phyloP scores from a whole-genome alignment of 2,888 invertebrate genomes.

The Scaptomyza polygonia region DNA sequence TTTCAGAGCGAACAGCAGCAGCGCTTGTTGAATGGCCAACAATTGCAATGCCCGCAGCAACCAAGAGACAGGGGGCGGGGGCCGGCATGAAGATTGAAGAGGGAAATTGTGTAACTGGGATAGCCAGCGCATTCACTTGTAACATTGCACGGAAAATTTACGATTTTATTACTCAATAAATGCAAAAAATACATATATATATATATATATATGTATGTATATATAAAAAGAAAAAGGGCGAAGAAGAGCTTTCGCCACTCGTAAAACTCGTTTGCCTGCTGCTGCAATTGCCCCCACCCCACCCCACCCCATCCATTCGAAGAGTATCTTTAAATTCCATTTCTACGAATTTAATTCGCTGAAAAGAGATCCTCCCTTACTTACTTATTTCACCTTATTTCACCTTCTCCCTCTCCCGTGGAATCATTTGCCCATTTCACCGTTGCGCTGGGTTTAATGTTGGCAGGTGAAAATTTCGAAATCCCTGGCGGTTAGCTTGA shows the following conservation, averaged over 20 bases:
- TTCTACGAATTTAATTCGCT: constrained; percentile 45
- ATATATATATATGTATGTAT: no score
- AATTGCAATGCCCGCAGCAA: constrained; percentile 57
- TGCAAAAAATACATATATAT: no score
- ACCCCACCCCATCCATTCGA: neutral
- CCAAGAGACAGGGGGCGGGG: neutral
- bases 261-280: constrained; percentile 52
- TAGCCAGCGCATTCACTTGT: constrained; percentile 62
- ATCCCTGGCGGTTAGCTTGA: constrained; percentile 70
- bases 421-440: neutral
- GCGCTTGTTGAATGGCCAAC: constrained; percentile 70
- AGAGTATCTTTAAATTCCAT: constrained; percentile 40
- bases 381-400: neutral
- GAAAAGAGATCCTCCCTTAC: constrained; percentile 8
- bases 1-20: constrained; percentile 23
- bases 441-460: constrained; percentile 63
- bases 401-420: neutral
- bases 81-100: neutral
- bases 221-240: neutral
- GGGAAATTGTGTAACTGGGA: neutral
- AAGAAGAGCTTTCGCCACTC: constrained; percentile 51
- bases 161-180: constrained; percentile 79
- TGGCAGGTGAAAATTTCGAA: constrained; percentile 74
- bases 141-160: constrained; percentile 72
- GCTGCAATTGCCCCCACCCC: constrained; percentile 22